These are phyloP conservation scores for Spodoptera picta DNA, from an alignment of 2,888 invertebrate genomes.

Conservation along the genomic window DNA sequence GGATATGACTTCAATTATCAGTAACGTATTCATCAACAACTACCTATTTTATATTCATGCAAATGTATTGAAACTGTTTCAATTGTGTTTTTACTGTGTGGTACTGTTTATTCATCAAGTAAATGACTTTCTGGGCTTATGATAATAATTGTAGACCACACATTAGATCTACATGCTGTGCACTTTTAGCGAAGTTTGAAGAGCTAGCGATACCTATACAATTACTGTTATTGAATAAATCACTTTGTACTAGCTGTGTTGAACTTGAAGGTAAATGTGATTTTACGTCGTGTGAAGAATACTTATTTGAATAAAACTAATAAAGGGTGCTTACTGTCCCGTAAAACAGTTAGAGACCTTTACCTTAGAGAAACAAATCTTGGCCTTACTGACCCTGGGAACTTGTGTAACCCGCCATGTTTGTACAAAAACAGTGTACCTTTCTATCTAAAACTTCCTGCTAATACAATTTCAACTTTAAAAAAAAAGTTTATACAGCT, in stretches of 20 bases:
- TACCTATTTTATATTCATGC: slow-evolving; percentile 37
- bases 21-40: slow-evolving; percentile 34
- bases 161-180: neutral
- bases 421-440: neutral
- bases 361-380: neutral
- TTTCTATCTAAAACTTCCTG: too few species aligned
- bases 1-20: slow-evolving; percentile 36
- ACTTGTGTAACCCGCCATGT: neutral
- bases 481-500: slow-evolving; percentile 4
- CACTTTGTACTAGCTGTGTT: too few species aligned
- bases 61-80: slow-evolving; percentile 29
- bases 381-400: slow-evolving; percentile 3
- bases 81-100: slow-evolving; percentile 38
- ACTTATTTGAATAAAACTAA: neutral
- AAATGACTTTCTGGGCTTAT: slow-evolving; percentile 18
- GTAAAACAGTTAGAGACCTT: slow-evolving; percentile 2
- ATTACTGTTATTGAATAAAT: too few species aligned
- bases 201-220: too few species aligned
- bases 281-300: too few species aligned
- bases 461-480: neutral
- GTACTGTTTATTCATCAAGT: slow-evolving; percentile 33
- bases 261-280: too few species aligned
- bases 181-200: neutral
- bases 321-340: slow-evolving; percentile 7
- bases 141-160: slow-evolving; percentile 23